Evolutionary conservation across 1,140 invertebrate genomes (phyloP).

Genomic region (Apis cerana): DNA sequence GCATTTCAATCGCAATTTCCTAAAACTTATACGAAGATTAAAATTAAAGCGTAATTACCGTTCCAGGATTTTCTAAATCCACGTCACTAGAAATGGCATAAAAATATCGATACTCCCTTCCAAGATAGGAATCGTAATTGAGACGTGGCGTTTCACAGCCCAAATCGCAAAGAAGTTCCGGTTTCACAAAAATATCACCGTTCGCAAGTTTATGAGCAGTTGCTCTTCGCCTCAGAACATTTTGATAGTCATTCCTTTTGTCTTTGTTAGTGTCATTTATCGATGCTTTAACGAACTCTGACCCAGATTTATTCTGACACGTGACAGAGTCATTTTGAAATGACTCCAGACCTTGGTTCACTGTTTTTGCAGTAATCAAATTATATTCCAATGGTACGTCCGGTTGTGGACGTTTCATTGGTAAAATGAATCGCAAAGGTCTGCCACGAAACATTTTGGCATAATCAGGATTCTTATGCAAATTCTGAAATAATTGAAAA

Average conservation of each 20-base stretch:
- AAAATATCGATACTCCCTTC: conserved; percentile 90
- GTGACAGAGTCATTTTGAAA: neutral
- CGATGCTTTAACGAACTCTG: neutral
- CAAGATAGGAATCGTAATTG: conserved; percentile 87
- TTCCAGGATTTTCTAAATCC: conserved; percentile 89
- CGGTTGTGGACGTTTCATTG: conserved; percentile 75
- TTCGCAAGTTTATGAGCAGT: conserved; percentile 80
- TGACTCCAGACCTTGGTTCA: conserved; percentile 42
- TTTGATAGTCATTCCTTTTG: conserved; percentile 10
- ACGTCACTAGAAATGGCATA: conserved; percentile 95
- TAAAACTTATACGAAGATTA: neutral
- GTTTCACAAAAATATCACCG: conserved; percentile 82
- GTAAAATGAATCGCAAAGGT: conserved; percentile 88
- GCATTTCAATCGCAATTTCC: neutral
- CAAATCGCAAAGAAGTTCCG: conserved; percentile 86
- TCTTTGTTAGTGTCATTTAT: neutral
- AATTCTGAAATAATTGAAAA: conserved; percentile 81
- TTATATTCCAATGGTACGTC: conserved; percentile 71
- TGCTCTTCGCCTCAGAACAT: conserved; percentile 76
- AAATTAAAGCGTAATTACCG: conserved; percentile 80
- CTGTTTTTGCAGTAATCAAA: conserved; percentile 78
- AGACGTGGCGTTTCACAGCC: conserved; percentile 93
- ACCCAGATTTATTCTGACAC: neutral
- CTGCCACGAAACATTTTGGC: conserved; percentile 89
- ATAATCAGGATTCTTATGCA: conserved; percentile 90